phyloP scores from a whole-genome alignment of 2,888 invertebrate species.

The Agriotes lineatus region DNA sequence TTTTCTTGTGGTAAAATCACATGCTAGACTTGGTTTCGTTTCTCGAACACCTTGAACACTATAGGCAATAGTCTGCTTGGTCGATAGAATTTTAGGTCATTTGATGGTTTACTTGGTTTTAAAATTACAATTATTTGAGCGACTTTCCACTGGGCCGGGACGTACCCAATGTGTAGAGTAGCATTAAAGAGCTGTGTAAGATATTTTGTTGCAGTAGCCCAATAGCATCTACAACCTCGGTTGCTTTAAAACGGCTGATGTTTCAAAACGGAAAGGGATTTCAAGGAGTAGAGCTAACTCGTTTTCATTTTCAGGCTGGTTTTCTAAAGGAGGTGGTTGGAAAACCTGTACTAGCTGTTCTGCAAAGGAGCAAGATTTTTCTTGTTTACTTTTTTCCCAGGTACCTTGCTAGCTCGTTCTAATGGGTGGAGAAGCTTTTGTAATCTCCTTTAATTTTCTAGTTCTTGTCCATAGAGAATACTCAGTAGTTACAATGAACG shows the following conservation, averaged over 20 bases:
- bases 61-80: neutral
- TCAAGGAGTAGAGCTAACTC: neutral
- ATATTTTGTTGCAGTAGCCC: neutral
- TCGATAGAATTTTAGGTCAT: neutral
- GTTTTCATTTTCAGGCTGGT: neutral
- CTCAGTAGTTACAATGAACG: too few relatives aligned
- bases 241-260: neutral
- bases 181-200: too few relatives aligned
- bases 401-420: neutral
- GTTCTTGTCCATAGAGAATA: neutral
- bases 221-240: neutral
- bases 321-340: neutral
- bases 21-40: too few relatives aligned
- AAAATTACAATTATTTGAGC: too few relatives aligned
- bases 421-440: too few relatives aligned
- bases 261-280: neutral
- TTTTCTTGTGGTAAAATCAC: too few relatives aligned
- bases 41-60: neutral
- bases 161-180: too few relatives aligned
- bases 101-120: neutral
- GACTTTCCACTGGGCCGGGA: too few relatives aligned
- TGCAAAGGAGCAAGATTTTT: neutral
- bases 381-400: neutral
- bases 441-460: neutral
- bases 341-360: neutral